Evolutionary conservation across 1,140 invertebrate genomes (phyloP).

Genomic region (Eurosta solidaginis): DNA sequence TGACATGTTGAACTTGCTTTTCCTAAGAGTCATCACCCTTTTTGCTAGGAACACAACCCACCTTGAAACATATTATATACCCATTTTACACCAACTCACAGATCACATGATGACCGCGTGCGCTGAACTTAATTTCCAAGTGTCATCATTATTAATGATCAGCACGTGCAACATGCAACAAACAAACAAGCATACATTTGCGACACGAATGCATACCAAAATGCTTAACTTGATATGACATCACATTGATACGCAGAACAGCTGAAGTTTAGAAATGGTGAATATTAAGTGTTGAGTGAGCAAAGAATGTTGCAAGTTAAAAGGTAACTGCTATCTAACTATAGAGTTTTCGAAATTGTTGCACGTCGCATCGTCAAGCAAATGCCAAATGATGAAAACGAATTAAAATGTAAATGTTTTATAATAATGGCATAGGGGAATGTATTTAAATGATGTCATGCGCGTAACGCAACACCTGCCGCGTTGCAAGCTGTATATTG

Average conservation of each 20-base stretch:
- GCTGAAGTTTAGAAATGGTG: conserved; percentile 2
- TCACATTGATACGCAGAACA: not conserved
- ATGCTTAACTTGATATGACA: not conserved
- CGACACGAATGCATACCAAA: conserved; percentile 12
- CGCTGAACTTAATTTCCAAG: conserved; percentile 20
- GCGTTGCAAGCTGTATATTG: not conserved
- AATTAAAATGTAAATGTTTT: not conserved
- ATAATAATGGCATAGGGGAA: not conserved
- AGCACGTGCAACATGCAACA: conserved; percentile 24
- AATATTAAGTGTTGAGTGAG: not conserved
- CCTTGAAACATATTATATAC: not conserved
- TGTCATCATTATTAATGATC: conserved; percentile 28
- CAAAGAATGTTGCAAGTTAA: not conserved
- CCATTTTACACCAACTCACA: not conserved
- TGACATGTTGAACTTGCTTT: too few species aligned
- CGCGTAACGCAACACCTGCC: not conserved
- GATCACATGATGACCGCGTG: not conserved
- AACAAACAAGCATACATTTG: not conserved
- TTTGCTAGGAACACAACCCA: not conserved
- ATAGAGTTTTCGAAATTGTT: not conserved
- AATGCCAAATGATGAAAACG: not conserved
- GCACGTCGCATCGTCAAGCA: conserved; percentile 7
- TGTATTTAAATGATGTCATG: too few species aligned
- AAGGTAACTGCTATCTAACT: not conserved
- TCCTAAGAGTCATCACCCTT: too few species aligned